These are phyloP conservation scores for Avahi laniger DNA, from an alignment of 2,797 vertebrate genomes.

Conservation along the genomic window DNA sequence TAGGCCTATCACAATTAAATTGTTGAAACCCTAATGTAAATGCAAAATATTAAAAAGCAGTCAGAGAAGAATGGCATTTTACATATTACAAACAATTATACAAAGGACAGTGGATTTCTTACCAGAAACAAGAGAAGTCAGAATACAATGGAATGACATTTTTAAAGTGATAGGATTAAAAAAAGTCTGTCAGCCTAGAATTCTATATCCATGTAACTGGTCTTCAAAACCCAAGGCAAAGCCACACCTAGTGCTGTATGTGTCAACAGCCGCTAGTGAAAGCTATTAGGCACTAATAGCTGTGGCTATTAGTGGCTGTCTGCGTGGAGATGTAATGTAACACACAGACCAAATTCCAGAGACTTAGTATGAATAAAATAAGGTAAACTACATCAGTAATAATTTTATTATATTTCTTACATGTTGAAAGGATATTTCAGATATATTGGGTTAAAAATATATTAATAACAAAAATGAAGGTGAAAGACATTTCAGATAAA, in stretches of 20 bases:
- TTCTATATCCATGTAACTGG: neutral
- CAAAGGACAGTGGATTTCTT: neutral
- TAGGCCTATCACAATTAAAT: neutral
- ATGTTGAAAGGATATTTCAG: neutral
- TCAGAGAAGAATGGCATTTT: neutral
- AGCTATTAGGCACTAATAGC: fast-evolving
- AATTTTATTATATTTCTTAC: neutral
- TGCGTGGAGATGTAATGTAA: neutral
- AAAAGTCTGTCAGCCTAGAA: neutral
- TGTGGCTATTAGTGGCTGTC: fast-evolving
- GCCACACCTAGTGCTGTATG: neutral
- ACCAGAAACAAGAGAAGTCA: neutral
- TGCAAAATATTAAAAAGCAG: neutral
- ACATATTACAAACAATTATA: neutral
- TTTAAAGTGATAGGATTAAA: neutral
- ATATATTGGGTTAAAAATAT: neutral
- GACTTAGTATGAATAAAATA: no score
- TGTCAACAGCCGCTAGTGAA: fast-evolving
- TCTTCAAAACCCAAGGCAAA: neutral
- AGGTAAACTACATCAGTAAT: neutral
- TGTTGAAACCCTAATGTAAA: neutral
- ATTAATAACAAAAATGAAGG: neutral
- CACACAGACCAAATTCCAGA: neutral
- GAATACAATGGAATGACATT: neutral
- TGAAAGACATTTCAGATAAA: neutral